Conservation (phyloP, 1,140 invertebrate species). For the Aricia agestis region DNA sequence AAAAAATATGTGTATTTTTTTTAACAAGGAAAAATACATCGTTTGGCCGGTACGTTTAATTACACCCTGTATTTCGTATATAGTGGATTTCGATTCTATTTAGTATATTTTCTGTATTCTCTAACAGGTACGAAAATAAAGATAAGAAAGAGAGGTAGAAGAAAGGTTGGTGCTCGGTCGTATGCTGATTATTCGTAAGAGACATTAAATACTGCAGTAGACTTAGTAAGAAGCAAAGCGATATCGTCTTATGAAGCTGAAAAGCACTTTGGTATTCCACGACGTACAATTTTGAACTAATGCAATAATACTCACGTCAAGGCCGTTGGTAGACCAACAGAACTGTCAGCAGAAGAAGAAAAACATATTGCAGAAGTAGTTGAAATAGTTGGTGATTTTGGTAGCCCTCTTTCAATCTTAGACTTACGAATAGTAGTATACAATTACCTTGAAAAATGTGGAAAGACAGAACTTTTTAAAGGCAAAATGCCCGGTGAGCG, state of each 20-base stretch:
- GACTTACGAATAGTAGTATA: constrained; percentile 11
- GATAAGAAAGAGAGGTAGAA: constrained; percentile 4
- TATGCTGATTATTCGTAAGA: constrained; percentile 12
- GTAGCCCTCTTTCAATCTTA: constrained; percentile 12
- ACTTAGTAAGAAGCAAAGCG: constrained; percentile 9
- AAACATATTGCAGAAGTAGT: constrained; percentile 18
- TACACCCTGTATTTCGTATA: too few species aligned
- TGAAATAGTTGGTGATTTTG: constrained; percentile 15
- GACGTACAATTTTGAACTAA: constrained; percentile 14
- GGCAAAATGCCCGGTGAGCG: constrained; percentile 15
- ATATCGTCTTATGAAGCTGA: constrained; percentile 12
- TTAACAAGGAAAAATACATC: too few species aligned
- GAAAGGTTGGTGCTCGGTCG: constrained; percentile 3
- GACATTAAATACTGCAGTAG: constrained; percentile 5
- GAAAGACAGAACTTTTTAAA: constrained; percentile 9
- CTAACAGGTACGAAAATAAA: too few species aligned
- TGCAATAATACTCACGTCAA: constrained; percentile 13
- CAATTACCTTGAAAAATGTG: not conserved
- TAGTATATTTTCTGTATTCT: too few species aligned
- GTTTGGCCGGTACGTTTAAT: too few species aligned
- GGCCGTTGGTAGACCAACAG: constrained; percentile 18
- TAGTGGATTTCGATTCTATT: too few species aligned
- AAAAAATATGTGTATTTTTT: too few species aligned
- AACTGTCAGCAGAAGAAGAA: constrained; percentile 17
- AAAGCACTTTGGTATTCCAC: constrained; percentile 19